Conservation (phyloP, 2,113 vertebrate species). For the Emydocephalus ijimae region DNA sequence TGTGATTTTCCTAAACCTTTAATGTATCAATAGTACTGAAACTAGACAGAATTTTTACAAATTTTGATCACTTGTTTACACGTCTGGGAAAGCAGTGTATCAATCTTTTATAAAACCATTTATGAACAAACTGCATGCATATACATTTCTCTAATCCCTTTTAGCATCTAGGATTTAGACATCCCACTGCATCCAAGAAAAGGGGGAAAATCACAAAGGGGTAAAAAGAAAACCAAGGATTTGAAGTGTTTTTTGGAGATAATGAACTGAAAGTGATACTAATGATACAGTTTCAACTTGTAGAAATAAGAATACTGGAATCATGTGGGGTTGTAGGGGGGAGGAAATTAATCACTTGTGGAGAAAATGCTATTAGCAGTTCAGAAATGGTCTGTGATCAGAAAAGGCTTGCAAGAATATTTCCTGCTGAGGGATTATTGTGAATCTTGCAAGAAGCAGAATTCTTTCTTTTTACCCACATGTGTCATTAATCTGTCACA, state of each 20-base stretch:
- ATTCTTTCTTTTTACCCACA: background rate
- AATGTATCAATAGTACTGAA: background rate
- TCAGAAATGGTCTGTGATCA: background rate
- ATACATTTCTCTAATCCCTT: background rate
- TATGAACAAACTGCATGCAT: background rate
- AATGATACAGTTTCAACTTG: background rate
- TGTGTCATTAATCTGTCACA: slow-evolving; percentile 2
- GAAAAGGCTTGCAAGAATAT: background rate
- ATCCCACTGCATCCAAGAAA: background rate
- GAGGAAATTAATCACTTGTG: background rate
- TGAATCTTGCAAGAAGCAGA: background rate
- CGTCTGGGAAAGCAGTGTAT: background rate
- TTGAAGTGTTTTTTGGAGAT: background rate
- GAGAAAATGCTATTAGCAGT: background rate
- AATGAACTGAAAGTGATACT: background rate
- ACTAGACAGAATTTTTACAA: background rate
- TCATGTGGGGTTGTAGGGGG: background rate
- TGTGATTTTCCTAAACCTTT: background rate
- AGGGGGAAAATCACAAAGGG: background rate
- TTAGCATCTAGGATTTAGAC: background rate
- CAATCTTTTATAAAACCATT: background rate
- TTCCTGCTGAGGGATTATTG: background rate
- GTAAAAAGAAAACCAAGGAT: background rate
- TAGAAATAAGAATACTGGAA: background rate
- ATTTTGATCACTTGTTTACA: background rate